Evolutionary conservation across 2,113 vertebrate genomes (phyloP), one percentile per base, ranked within the genome.

Genomic region (Mesitornis unicolor): DNA sequence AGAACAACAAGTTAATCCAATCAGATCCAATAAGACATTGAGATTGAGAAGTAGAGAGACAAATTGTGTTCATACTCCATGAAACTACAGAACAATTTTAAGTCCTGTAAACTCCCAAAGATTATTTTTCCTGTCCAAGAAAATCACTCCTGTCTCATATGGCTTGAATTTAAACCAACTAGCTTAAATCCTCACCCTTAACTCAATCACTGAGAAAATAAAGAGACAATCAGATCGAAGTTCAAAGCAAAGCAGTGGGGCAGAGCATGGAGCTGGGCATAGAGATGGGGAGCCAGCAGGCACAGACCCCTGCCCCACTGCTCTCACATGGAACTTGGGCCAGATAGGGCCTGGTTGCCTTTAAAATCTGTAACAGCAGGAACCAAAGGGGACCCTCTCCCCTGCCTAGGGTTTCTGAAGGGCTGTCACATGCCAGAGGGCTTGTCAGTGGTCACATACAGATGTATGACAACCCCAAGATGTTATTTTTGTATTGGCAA

Each of bases 101-200:
- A 95, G 83, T 87, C 73, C 83, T 93, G 87, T 95, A 95, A 96
- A 96, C 92, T 95, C 85, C 80, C 50, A 60, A 87, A 93, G 90
- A 96, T 94, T 86, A 93, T 95, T 92, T 96, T 95, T 89, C 83
- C 83, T 92, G 92, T 96, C 95, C 86, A 92, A 95, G 88, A 95
- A 97, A 96, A 97, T 96, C 93, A 96, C 83, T 94, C 93, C 90
- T 93, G 92, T 95, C 96, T 94, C 92, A 93, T 94, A 96, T 96
- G 96, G 86, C 90, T 96, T 96, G 95, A 96, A 93, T 96, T 96
- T 95, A 96, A 96, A 93, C 76, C 93, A 94, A 88, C 93, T 60
- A 95, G 76, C 86, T 96, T 87, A 90, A 95, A 94, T 96, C 88
- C 90, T 92, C 3, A 0, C 60, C 74, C 90, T 91, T 94, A 93